Base-by-base conservation (phyloP, 2,113 vertebrate species). In the Sapajus apella region DNA sequence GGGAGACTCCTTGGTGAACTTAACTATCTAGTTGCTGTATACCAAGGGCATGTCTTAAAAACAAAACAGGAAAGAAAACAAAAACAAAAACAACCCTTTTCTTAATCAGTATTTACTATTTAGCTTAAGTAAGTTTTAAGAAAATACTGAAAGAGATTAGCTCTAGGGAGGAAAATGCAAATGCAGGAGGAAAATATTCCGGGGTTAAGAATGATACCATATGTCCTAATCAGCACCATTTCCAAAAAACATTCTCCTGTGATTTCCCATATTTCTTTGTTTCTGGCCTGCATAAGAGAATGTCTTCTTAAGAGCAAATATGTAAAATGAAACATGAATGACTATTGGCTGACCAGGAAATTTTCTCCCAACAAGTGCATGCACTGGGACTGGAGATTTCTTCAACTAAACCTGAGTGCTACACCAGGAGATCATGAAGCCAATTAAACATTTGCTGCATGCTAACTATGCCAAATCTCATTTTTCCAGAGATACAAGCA, bases 221-320 rank as follows among this genome's bases (percentile, higher is more conserved):
- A 80, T 92, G 87, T 88, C 80, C 35, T 23, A 92, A 94, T 18
- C 55, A 86, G 64, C 79, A 86, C 79, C 66, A 66, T 68, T 92
- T 91, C 40, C 20, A 82, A 97, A 95, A 52, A 14, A 30, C 6
- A 32, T n/a, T 95, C 77, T 93, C 77, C 70, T 40, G 70, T 73
- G 93, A 95, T 45, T 87, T 83, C 84, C 82, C 93, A 3, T 43
- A 72, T 87, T 58, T 88, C 76, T 97, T 86, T 92, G 70, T 92
- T 96, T 89, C 70, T 93, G 79, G 2, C n/a, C 27, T 83, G 27
- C 43, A 37, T n/a, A 76, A 84, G 25, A 94, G 87, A 90, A 70
- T 81, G 43, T 87, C 96, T 97, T 95, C 85, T 87, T 75, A 94
- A 88, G 37, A 75, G n/a, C 18, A 94, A 91, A 84, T 30, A 80